Base-by-base conservation (phyloP, 2,113 vertebrate genomes). In the Gopherus flavomarginatus region DNA sequence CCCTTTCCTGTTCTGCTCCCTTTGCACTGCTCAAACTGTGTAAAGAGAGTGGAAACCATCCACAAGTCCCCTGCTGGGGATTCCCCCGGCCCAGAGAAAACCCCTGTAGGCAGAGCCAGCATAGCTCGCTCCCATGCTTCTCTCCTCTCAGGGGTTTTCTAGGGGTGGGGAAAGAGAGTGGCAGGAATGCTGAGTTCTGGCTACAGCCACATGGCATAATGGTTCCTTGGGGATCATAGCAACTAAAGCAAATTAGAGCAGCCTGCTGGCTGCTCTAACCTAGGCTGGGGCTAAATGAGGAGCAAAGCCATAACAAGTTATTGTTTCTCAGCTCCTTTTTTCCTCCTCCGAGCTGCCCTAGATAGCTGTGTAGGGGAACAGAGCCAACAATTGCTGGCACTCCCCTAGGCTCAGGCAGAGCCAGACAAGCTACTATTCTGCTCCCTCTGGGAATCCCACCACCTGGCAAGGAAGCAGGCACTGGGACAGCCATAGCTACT, bases 201-300 rank as follows among this genome's bases (percentile, higher is more conserved):
- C 80, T 90, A 35, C 3, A 89, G 81, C 83, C 90, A 86, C 57
- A 90, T 88, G 62, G 62, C 83, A 86, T 35, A 69, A 65, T 1
- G 1, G 2, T 79, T 94, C 78, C 90, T 80, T 1, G 0, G 53
- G 83, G 72, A 95, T 21, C 72, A 78, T 79, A 88, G 93, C 92
- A 97, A 85, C 21, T 42, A 21, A 1, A 86, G 56, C 26, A 96
- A 95, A 93, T 78, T 88, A 93, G 86, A 95, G 86, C 1, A 95
- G 49, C 81, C 93, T 81, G 86, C 87, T 86, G 93, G 96, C 90
- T 95, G 94, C 62, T 78, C 81, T 81, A 85, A 54, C 31, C 1
- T 86, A 52, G 75, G 83, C 62, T 94, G 69, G 78, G 87, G 72
- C 35, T 81, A 85, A 92, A 38, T 85, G 83, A 85, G 29, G 22